Evolutionary conservation across 2,888 invertebrate genomes (phyloP), one percentile per base, ranked within the genome.

Genomic region (Diloba caeruleocephala): DNA sequence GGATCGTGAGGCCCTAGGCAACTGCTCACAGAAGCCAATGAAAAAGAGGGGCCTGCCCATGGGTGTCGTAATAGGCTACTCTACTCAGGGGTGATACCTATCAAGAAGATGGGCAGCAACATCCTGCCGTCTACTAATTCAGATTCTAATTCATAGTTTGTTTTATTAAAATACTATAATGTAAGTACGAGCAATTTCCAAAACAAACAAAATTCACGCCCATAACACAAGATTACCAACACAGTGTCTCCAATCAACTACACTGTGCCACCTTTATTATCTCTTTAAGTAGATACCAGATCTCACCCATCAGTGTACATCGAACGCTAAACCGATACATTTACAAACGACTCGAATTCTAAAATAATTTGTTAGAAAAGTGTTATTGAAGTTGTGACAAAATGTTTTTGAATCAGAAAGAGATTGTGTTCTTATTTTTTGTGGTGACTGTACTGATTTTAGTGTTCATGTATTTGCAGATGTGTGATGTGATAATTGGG

Each of bases 401-500:
- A 60, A 92, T 92, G 90, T 85, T 81, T 82, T 54, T 89, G 3
- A 75, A 53, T 19, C 43, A 70, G 2, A 90, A 82, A 51, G 90
- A 90, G 46, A 28, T 86, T 0, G 78, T 81, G 39, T 89, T 82
- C 59, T 23, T 92, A 19, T 57, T 84, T 7, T 87, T 88, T 31
- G 44, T 82, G 2, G 54, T 84, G 8, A 57, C 76, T 7, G 48
- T 85, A 7, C 39, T 92, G 1, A 57, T 85, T 4, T 17, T 89
- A 0, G 81, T 92, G 58, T 73, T 87, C 5, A 48, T 82, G 13
- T 92, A 92, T 57, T 66, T 92, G 43, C 85, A 87, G 41, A 60
- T 90, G 1, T 92, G 92, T 65, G 92, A 92, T 56, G 44, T 87
- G 5, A 45, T 89, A 7, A 76, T 92, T 23, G 80, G 84, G 1